A percentile compares a stretch with the other conserved stretches of the same genome.
phyloP scores from a whole-genome alignment of 2,797 vertebrate genomes.

The Delichon dasypus region DNA sequence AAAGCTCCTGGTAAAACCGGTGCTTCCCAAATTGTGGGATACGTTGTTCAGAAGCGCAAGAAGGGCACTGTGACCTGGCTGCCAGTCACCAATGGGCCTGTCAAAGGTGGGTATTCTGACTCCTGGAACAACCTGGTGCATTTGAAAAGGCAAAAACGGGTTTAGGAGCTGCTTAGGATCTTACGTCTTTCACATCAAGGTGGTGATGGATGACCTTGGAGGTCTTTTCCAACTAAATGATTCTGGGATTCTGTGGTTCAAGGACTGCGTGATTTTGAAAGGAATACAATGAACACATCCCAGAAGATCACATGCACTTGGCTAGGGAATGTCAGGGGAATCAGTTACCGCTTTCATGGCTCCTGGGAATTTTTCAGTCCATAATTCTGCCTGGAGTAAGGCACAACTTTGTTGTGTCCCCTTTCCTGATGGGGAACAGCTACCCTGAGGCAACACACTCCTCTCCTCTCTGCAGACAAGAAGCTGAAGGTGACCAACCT shows the following conservation, averaged over 20 bases:
- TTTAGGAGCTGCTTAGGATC: background rate
- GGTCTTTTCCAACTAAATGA: background rate
- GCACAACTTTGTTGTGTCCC: background rate
- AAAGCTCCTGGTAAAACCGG: slow-evolving; percentile 74
- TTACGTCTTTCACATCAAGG: background rate
- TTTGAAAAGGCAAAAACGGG: background rate
- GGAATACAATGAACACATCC: background rate
- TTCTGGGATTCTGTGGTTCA: background rate
- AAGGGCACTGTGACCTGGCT: slow-evolving; percentile 84
- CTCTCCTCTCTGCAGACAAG: slow-evolving; percentile 64
- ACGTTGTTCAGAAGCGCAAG: slow-evolving; percentile 85
- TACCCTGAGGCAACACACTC: background rate
- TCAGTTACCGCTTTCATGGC: background rate
- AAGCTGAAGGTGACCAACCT: slow-evolving; percentile 76
- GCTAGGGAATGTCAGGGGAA: background rate
- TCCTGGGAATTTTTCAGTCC: background rate
- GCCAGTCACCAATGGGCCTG: slow-evolving; percentile 72
- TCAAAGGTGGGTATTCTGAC: slow-evolving; percentile 74
- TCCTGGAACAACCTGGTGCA: background rate
- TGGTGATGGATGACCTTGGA: background rate
- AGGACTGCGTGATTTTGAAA: background rate
- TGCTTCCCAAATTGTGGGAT: slow-evolving; percentile 80
- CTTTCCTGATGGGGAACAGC: background rate
- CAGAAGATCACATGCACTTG: background rate
- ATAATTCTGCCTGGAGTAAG: background rate